phyloP scores from a whole-genome alignment of 2,797 vertebrate species.

The Hydrophis major region DNA sequence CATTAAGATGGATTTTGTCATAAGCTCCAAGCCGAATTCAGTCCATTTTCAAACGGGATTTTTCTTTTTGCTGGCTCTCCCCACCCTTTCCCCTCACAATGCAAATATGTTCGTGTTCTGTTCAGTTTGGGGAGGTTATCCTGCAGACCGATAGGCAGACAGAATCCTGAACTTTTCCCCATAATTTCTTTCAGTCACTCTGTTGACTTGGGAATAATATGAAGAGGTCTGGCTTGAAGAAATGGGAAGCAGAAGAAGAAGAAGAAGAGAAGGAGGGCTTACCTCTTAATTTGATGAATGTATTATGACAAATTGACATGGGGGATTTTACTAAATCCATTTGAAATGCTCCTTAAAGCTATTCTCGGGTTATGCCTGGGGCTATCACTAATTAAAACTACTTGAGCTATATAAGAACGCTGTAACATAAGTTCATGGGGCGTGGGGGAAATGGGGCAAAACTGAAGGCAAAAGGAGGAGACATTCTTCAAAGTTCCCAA shows the following conservation, averaged over 20 bases:
- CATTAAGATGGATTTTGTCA: background rate
- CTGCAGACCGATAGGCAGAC: background rate
- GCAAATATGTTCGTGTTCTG: background rate
- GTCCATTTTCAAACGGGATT: background rate
- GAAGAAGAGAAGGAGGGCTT: background rate
- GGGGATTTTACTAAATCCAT: background rate
- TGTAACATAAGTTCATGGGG: background rate
- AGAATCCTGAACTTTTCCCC: background rate
- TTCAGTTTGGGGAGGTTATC: background rate
- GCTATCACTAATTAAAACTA: background rate
- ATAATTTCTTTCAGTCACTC: background rate
- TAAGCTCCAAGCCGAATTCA: background rate
- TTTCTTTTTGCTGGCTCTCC: background rate
- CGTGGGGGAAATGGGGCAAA: too few species aligned
- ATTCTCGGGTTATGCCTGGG: background rate
- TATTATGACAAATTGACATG: background rate
- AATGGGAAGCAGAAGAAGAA: background rate
- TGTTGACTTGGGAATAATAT: background rate
- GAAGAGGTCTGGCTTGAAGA: background rate
- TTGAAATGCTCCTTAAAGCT: background rate
- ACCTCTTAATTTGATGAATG: background rate
- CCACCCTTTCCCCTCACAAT: background rate
- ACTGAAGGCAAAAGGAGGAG: background rate
- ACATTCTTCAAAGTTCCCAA: background rate
- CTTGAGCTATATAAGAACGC: background rate